A percentile compares a stretch with the other conserved stretches of the same genome.
Evolutionary conservation across 23 tunicate genomes (phyloP).

Genomic region (Ascidia mentula): DNA sequence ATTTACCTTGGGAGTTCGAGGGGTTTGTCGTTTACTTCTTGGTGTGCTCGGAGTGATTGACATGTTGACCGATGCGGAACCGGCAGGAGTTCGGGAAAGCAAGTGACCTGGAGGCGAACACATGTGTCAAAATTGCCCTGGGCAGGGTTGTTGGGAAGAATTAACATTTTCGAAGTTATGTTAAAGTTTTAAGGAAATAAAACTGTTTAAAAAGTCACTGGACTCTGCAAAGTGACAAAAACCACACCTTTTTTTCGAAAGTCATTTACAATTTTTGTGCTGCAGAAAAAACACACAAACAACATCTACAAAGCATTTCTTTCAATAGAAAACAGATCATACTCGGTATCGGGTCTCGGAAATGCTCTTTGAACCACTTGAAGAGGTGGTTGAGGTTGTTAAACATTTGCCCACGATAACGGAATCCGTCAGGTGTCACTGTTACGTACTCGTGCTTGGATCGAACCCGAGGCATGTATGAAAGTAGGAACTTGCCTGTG

Average conservation of each 20-base stretch:
- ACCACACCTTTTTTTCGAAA: too few species aligned
- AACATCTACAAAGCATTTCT: too few species aligned
- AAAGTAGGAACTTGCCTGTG: slow-evolving; percentile 88
- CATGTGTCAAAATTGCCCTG: too few species aligned
- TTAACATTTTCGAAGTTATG: too few species aligned
- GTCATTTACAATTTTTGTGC: too few species aligned
- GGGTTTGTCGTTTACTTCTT: slow-evolving; percentile 32
- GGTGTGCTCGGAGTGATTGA: slow-evolving; percentile 25
- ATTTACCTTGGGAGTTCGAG: slow-evolving; percentile 29
- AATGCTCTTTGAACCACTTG: slow-evolving; percentile 98
- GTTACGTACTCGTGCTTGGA: slow-evolving; percentile 97
- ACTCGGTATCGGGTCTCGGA: slow-evolving; percentile 85
- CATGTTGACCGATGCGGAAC: not conserved
- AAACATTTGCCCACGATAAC: slow-evolving; percentile 87
- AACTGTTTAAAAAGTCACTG: too few species aligned
- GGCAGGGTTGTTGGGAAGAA: too few species aligned
- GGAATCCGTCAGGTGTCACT: slow-evolving; percentile 85
- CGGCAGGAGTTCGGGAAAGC: slow-evolving; percentile 15
- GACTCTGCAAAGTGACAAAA: too few species aligned
- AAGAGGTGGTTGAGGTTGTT: slow-evolving; percentile 67
- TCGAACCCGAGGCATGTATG: slow-evolving; percentile 82
- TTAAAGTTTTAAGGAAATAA: too few species aligned
- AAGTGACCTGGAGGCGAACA: not conserved
- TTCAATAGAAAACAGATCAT: slow-evolving; percentile 7
- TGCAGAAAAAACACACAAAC: too few species aligned